These are phyloP conservation scores for Agonum fuliginosum DNA, from an alignment of 2,888 invertebrate species.

Conservation along the genomic window DNA sequence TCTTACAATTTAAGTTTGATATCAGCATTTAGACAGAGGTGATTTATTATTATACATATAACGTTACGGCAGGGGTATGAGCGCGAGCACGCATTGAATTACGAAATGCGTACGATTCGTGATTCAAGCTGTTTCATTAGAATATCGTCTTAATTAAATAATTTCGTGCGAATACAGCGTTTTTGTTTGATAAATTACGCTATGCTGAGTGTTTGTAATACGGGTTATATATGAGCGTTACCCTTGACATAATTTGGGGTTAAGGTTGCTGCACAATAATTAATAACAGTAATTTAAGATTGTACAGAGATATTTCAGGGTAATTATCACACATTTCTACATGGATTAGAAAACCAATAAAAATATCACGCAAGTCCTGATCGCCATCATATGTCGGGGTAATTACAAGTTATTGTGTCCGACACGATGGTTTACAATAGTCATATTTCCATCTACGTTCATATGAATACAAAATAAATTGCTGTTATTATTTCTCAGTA, in stretches of 20 bases:
- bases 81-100: slow-evolving; percentile 28
- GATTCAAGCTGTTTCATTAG: slow-evolving; percentile 40
- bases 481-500: no score
- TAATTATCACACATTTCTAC: slow-evolving; percentile 22
- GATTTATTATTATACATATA: slow-evolving; percentile 37
- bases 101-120: slow-evolving; percentile 34
- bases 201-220: slow-evolving; percentile 31
- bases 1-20: background rate
- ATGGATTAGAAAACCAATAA: slow-evolving; percentile 29
- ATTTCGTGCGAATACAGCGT: slow-evolving; percentile 47
- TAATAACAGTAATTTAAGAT: slow-evolving; percentile 34
- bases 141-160: slow-evolving; percentile 54
- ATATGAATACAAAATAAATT: no score
- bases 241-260: slow-evolving; percentile 34
- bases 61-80: no score
- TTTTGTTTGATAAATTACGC: slow-evolving; percentile 49
- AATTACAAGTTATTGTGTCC: slow-evolving; percentile 2
- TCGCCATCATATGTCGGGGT: slow-evolving; percentile 10
- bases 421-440: background rate
- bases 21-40: slow-evolving; percentile 22
- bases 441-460: no score
- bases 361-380: slow-evolving; percentile 13
- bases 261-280: slow-evolving; percentile 13
- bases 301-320: background rate
- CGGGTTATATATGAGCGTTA: slow-evolving; percentile 23